Evolutionary conservation across 2,113 vertebrate genomes (phyloP), one percentile per base, ranked within the genome.

Genomic region (Zosterops hypoxanthus): DNA sequence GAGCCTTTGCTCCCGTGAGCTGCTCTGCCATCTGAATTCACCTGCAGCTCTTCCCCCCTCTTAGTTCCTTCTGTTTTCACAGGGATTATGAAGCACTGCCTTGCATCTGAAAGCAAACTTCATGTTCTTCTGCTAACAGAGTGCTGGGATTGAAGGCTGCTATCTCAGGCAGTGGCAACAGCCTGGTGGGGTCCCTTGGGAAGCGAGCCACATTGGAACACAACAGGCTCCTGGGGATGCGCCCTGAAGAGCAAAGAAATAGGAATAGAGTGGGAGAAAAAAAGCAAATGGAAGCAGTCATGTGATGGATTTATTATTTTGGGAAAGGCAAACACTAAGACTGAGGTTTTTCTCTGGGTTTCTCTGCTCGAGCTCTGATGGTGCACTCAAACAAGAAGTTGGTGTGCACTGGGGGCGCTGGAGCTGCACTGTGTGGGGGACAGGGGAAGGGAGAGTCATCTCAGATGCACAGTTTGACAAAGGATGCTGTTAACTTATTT

Each of bases 401-500:
- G 21, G 19, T 41, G 39, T 11, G 31, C 50, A 2, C 21, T 1
- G 17, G 11, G 41, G 31, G 13, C 63, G 60, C 23, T 8, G 56
- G 34, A 66, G 31, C 52, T 22, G 76, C 47, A 3, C 77, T 1
- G 9, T 1, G 8, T 0, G 0, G 49, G 52, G 2, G 0, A 13
- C 29, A 23, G 25, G 22, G 36, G 11, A 39, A 55, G 49, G 52
- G 25, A 53, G 1, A 39, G 19, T 29, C 44, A 18, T 28, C 63
- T 61, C 75, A 34, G 31, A 33, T 0, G 9, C 36, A 33, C 36
- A 14, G 1, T 33, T n/a, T 56, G 39, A 14, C 57, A 72, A 68
- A 76, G 25, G 9, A 52, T 39, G 19, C 29, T 24, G 9, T 9
- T 33, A 20, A 7, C 14, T 50, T 49, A 2, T 47, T 5, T 5